phyloP scores from a whole-genome alignment of 1,140 invertebrate species.

The Panulirus ornatus region DNA sequence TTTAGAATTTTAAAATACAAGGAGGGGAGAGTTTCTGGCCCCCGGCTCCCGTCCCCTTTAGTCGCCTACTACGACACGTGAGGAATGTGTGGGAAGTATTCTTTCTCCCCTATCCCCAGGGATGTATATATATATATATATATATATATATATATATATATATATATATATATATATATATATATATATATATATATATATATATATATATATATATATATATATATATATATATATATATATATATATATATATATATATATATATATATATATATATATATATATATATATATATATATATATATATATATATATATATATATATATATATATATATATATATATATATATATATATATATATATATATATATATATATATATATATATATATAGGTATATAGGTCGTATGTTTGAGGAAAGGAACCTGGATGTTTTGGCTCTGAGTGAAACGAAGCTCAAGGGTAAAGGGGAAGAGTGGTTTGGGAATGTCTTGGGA shows the following conservation, averaged over 20 bases:
- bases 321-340: neutral
- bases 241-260: conserved; percentile 30
- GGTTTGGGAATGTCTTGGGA: too few relatives aligned
- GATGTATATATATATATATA: conserved; percentile 29
- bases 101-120: too few relatives aligned
- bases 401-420: too few relatives aligned
- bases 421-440: too few relatives aligned
- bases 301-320: neutral
- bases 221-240: conserved; percentile 26
- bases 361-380: neutral
- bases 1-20: too few relatives aligned
- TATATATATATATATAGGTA: neutral
- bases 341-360: neutral
- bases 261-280: neutral
- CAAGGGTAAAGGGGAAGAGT: too few relatives aligned
- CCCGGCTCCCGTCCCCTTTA: too few relatives aligned
- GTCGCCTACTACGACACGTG: too few relatives aligned
- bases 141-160: conserved; percentile 21
- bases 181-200: conserved; percentile 33
- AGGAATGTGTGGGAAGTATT: too few relatives aligned
- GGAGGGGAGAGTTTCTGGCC: too few relatives aligned
- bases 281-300: neutral
- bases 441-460: too few relatives aligned
- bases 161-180: conserved; percentile 39
- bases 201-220: conserved; percentile 33